phyloP scores from a whole-genome alignment of 2,113 vertebrate genomes.

The Rissa tridactyla region DNA sequence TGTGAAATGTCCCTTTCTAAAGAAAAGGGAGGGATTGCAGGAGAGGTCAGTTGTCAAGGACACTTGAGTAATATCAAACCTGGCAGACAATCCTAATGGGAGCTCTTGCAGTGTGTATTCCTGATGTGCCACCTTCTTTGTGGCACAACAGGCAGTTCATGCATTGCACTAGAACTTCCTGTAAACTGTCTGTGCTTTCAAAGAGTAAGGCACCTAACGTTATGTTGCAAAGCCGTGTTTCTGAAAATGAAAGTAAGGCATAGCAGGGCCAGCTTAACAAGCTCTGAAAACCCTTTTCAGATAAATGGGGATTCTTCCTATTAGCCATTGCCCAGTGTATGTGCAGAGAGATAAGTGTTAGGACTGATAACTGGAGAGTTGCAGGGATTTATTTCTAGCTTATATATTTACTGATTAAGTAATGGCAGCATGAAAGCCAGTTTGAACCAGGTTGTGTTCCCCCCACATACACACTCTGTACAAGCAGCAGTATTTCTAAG shows the following conservation, averaged over 20 bases:
- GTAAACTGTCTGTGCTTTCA: neutral
- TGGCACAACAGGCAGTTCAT: neutral
- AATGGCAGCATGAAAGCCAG: neutral
- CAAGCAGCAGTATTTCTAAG: neutral
- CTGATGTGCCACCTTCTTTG: neutral
- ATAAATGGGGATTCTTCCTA: neutral
- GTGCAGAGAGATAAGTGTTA: neutral
- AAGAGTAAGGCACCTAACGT: neutral
- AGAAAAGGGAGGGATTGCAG: neutral
- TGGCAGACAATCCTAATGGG: neutral
- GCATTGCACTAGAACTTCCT: neutral
- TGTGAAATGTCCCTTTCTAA: neutral
- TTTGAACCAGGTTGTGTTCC: neutral
- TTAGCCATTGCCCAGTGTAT: neutral
- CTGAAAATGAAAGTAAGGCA: neutral
- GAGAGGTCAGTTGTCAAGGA: constrained; percentile 19
- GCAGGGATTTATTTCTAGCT: constrained; percentile 34
- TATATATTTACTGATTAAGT: neutral
- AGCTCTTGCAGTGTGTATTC: neutral
- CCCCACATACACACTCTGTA: no score
- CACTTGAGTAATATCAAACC: neutral
- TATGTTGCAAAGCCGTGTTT: neutral
- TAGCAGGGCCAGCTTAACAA: neutral
- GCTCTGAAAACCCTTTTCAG: neutral
- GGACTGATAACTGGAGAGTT: neutral